Percentiles rank a stretch among this genome's conserved stretches.
Conservation (phyloP, 2,113 vertebrate genomes). For the Gambusia affinis region DNA sequence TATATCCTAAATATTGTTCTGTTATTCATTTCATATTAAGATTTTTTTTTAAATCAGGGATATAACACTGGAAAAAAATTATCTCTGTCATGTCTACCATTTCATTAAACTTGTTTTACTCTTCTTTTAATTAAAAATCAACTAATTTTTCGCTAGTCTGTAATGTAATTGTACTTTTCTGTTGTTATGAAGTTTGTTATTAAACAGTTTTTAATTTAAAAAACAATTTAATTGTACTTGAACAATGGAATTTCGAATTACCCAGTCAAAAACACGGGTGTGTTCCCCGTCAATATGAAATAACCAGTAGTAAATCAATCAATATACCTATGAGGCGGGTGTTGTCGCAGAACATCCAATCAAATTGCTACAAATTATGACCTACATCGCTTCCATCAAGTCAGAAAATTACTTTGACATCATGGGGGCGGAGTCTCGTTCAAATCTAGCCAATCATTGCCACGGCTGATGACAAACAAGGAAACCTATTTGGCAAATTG, state of each 20-base stretch:
- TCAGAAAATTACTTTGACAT: not conserved
- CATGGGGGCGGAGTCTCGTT: conserved; percentile 32
- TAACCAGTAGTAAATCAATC: not conserved
- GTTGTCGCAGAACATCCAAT: conserved; percentile 25
- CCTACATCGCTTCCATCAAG: not conserved
- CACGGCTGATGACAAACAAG: not conserved
- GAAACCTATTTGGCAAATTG: not conserved
- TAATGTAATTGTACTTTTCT: too few species aligned
- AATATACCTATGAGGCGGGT: too few species aligned
- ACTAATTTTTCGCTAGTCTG: too few species aligned
- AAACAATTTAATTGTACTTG: not conserved
- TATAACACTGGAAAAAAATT: too few species aligned
- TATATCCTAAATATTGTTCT: too few species aligned
- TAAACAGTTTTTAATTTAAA: not conserved
- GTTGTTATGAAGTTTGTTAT: too few species aligned
- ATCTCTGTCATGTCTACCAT: too few species aligned
- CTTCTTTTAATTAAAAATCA: too few species aligned
- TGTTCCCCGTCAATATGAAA: not conserved
- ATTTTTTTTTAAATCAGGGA: too few species aligned
- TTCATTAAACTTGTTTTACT: too few species aligned
- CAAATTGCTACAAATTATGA: not conserved
- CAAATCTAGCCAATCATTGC: conserved; percentile 61
- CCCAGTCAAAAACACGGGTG: not conserved
- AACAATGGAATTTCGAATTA: not conserved
- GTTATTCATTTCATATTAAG: too few species aligned